These are phyloP conservation scores for Cheiracanthium punctorium DNA, from an alignment of 2,888 invertebrate species.

Conservation along the genomic window DNA sequence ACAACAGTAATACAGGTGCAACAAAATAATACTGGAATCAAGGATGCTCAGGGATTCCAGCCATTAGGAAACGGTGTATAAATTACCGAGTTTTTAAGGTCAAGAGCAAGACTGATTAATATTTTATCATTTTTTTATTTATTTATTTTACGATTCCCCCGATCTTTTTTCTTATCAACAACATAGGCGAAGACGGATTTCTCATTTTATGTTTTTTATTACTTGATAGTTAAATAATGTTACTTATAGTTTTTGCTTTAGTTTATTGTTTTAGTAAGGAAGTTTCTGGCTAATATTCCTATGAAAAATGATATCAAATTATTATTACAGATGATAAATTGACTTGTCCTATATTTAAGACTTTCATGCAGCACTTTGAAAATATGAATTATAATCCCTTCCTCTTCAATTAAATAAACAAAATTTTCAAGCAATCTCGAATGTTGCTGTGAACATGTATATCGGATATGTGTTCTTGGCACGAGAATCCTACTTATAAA, in stretches of 20 bases:
- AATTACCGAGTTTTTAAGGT: conserved; percentile 4
- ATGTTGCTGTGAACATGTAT: too few species aligned
- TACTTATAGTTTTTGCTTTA: neutral
- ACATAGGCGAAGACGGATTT: neutral
- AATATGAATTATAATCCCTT: too few species aligned
- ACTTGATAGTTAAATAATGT: neutral
- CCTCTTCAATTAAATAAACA: too few species aligned
- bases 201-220: neutral
- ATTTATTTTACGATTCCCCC: neutral
- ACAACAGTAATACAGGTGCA: neutral
- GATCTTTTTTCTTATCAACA: neutral
- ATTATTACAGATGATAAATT: too few species aligned
- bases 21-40: neutral
- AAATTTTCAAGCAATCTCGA: too few species aligned
- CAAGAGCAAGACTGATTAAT: conserved; percentile 6
- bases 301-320: too few species aligned
- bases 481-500: too few species aligned
- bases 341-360: too few species aligned
- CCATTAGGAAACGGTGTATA: neutral
- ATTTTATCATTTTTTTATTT: neutral
- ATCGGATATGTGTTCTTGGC: too few species aligned
- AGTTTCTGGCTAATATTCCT: too few species aligned
- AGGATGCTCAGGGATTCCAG: neutral
- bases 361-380: too few species aligned
- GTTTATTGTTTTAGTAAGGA: neutral